Base-by-base conservation (phyloP, 35 echinoderm and acorn worm species). In the Chiridota heheva region DNA sequence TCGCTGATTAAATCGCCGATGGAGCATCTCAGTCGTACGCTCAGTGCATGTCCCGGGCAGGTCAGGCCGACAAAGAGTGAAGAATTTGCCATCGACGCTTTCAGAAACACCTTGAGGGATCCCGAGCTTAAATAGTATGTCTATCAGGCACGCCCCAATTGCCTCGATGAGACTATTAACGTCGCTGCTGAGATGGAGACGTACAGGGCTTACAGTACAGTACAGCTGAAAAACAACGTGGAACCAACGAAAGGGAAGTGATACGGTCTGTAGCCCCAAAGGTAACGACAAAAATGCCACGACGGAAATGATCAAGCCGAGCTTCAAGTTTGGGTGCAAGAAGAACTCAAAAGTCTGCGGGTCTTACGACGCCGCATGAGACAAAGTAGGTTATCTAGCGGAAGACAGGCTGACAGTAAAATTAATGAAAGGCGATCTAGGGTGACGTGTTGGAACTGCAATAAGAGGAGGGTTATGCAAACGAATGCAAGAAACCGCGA, bases 171-270 rank as follows among this genome's bases (percentile, higher is more conserved):
- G 29, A 27, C 55, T 58, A 58, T 58, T 3, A 27, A 27, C 20
- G 55, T 58, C 2, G 55, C 55, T 58, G 55, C 55, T 58, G 55
- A 58, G 29, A 58, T 58, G 55, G 55, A 58, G 29, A 58, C 55
- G 2, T 58, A 58, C 29, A 4, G 20, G 55, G n/a, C n/a, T n/a
- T n/a, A n/a, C n/a, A n/a, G n/a, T n/a, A n/a, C n/a, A n/a, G n/a
- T n/a, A 18, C 20, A 27, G 55, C 55, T 12, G 12, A 58, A 58
- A 58, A 58, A 12, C 55, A 58, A 18, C 20, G 55, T 22, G 55
- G 55, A 22, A 22, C 20, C 12, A 18, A 27, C 18, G 29, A 58
- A 58, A 18, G 55, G 55, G 55, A 58, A 58, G 12, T 58, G 12
- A 27, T 58, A 58, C 55, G 55, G 20, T 58, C 55, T 27, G 55